Evolutionary conservation across 2,888 invertebrate species (phyloP).

Genomic region (Noctua fimbriata): DNA sequence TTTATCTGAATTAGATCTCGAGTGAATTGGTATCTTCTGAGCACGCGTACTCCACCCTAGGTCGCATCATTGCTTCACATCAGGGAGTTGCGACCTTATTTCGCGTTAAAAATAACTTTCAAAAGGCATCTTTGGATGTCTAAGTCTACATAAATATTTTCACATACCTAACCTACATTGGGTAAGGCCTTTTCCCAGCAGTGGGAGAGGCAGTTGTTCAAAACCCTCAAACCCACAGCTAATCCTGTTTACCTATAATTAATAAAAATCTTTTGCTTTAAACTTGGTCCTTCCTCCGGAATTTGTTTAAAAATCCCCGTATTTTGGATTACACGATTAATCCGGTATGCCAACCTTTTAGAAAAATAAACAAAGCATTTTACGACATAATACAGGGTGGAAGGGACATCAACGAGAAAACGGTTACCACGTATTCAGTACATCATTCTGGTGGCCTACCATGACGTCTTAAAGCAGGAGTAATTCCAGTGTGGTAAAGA

Average conservation of each 20-base stretch:
- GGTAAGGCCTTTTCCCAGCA: background rate
- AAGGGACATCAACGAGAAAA: too few species aligned
- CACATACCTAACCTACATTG: background rate
- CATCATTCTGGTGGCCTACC: too few species aligned
- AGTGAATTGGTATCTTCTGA: background rate
- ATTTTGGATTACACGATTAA: background rate
- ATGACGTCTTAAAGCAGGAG: too few species aligned
- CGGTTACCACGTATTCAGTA: too few species aligned
- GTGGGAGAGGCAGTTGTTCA: background rate
- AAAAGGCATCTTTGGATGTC: background rate
- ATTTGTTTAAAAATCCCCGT: constrained; percentile 8
- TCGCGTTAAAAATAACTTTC: background rate
- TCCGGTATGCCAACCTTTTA: background rate
- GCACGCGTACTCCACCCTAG: background rate
- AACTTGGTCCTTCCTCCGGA: background rate
- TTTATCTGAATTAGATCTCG: background rate
- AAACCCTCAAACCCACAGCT: background rate
- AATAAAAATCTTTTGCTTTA: background rate
- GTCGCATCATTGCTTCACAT: background rate
- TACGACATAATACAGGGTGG: background rate
- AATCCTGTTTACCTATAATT: background rate
- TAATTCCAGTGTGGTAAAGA: too few species aligned
- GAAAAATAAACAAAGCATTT: background rate
- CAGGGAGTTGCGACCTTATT: background rate
- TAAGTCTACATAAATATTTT: background rate